Conservation (phyloP, 1,140 invertebrate genomes). For the Trachymyrmex cornetzi region DNA sequence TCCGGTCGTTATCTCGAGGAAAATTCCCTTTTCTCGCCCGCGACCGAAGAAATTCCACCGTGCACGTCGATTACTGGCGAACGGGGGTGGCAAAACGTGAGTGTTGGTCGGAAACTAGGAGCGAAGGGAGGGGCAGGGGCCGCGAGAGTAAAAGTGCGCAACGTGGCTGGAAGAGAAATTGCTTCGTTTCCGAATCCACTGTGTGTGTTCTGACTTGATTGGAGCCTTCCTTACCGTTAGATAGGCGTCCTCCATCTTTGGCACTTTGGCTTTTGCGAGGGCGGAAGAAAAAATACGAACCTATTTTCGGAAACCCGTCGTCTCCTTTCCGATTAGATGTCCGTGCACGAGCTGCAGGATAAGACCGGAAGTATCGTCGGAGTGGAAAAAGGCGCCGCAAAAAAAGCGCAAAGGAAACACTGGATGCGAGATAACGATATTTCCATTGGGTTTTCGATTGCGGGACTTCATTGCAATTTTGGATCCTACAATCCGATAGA, state of each 20-base stretch:
- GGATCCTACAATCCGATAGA: neutral
- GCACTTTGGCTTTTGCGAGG: conserved; percentile 38
- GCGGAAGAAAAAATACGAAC: conserved; percentile 51
- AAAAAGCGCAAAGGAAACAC: neutral
- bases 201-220: conserved; percentile 80
- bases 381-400: neutral
- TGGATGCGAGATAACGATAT: conserved; percentile 33
- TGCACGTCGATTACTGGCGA: conserved; percentile 65
- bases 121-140: conserved; percentile 15
- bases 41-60: conserved; percentile 71
- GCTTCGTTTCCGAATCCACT: conserved; percentile 81
- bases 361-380: conserved; percentile 40
- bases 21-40: conserved; percentile 74
- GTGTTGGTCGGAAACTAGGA: conserved; percentile 17
- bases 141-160: conserved; percentile 69
- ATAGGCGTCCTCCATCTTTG: conserved; percentile 52
- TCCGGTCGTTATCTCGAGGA: conserved; percentile 74
- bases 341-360: conserved; percentile 51
- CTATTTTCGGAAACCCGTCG: conserved; percentile 64
- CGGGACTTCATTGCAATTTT: conserved; percentile 14
- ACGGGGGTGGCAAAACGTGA: conserved; percentile 15
- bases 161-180: conserved; percentile 82
- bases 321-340: conserved; percentile 69
- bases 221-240: conserved; percentile 62
- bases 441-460: conserved; percentile 54